Conservation (phyloP, 2,797 vertebrate species). For the Phoxinus dragarum region DNA sequence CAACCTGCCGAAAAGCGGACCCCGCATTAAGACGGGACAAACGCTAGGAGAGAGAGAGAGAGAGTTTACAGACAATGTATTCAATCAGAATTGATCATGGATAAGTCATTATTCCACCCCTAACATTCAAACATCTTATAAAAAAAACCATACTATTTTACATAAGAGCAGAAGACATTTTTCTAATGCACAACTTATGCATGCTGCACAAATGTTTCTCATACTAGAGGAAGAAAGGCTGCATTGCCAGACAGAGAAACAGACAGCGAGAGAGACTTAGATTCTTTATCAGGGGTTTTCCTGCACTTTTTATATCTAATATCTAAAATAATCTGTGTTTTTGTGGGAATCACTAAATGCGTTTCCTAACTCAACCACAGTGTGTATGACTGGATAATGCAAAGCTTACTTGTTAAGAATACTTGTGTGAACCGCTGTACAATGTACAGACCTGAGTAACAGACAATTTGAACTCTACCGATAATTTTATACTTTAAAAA, state of each 20-base stretch:
- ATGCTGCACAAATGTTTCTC: slow-evolving; percentile 35
- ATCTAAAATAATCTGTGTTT: slow-evolving; percentile 15
- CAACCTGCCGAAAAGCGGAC: too few relatives aligned
- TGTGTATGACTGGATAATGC: not conserved
- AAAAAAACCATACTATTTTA: not conserved
- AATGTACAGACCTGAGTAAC: not conserved
- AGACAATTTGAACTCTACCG: not conserved
- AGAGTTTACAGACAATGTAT: not conserved
- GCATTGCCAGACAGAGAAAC: slow-evolving; percentile 18
- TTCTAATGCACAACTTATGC: slow-evolving; percentile 3
- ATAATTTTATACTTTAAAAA: not conserved
- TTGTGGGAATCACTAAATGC: not conserved
- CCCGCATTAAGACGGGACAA: too few relatives aligned
- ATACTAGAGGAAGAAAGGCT: slow-evolving; percentile 14
- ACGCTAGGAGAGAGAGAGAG: too few relatives aligned
- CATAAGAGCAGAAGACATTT: not conserved
- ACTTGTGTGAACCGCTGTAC: not conserved
- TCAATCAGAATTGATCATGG: not conserved
- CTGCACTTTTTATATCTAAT: slow-evolving; percentile 13
- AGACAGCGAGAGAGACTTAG: slow-evolving; percentile 8
- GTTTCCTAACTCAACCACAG: not conserved
- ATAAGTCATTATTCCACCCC: not conserved
- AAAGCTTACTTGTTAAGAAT: not conserved
- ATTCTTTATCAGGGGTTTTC: slow-evolving; percentile 18
- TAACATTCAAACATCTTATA: not conserved